These are phyloP conservation scores for Urocyon cinereoargenteus DNA, from an alignment of 2,797 vertebrate species.

Conservation along the genomic window DNA sequence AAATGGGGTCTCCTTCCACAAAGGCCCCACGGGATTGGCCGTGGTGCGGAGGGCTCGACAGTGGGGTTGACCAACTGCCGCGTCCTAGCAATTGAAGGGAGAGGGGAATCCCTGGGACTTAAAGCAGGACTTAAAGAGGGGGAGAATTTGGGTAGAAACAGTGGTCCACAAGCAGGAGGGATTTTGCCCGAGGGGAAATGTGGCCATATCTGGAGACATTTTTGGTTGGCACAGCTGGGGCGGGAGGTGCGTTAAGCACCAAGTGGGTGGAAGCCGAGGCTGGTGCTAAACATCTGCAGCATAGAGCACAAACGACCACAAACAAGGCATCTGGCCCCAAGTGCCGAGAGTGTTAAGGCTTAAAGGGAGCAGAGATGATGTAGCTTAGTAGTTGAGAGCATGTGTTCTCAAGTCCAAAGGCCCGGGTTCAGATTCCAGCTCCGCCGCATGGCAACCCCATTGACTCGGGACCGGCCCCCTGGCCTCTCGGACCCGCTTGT, in stretches of 20 bases:
- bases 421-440: neutral
- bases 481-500: neutral
- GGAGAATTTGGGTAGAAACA: neutral
- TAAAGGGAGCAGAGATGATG: neutral
- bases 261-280: neutral
- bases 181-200: neutral
- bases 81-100: no score
- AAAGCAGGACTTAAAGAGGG: neutral
- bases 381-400: neutral
- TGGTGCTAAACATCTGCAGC: neutral
- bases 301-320: neutral
- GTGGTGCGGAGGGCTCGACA: neutral
- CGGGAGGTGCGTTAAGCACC: no score
- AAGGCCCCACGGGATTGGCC: neutral
- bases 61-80: neutral
- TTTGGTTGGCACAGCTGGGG: neutral
- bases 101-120: neutral
- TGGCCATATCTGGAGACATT: neutral
- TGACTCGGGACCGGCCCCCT: neutral
- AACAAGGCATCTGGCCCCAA: neutral
- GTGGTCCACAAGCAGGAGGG: neutral
- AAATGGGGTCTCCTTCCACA: neutral
- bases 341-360: neutral
- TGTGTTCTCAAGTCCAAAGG: neutral
- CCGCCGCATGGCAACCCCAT: accelerated